Evolutionary conservation across 2,113 vertebrate species (phyloP), one percentile per base, ranked within the genome.

Genomic region (Maccullochella peelii): DNA sequence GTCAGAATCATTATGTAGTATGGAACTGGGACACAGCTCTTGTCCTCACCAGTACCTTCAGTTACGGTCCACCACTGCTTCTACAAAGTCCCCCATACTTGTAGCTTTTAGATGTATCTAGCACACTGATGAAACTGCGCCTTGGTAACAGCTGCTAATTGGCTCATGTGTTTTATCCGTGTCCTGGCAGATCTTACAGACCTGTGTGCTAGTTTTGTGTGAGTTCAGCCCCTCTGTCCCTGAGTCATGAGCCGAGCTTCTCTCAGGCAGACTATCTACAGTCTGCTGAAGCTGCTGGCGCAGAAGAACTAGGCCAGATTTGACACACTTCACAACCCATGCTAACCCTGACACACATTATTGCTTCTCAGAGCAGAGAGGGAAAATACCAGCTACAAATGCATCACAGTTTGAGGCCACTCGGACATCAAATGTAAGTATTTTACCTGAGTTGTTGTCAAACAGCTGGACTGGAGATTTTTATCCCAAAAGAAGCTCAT

Each of bases 261-360:
- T 89, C 86, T 94, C 88, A 91, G 84, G 91, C 93, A 88, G 86
- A 77, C 69, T 33, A 72, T 88, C 65, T 40, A n/a, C 86, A 90
- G 90, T 91, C 86, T 92, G 92, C 86, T 59, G 63, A 66, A 91
- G 88, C 92, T 93, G 92, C 91, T 91, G 92, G 90, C 80, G 79
- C 93, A 90, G 90, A 92, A 95, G 91, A 96, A 95, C 84, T 94
- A 93, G 94, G 94, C 78, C 95, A 95, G 91, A 95, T 95, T 95
- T 94, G 89, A 93, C 93, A 94, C 94, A 94, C 93, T 95, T 91
- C 91, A 95, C 62, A 92, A 89, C 80, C 90, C 92, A 81, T 63
- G 86, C 88, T 88, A 81, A 82, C 88, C 76, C 91, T 75, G 84
- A 88, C 91, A 87, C 82, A 84, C 89, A 78, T 91, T 79, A 86